phyloP scores from a whole-genome alignment of 1,140 invertebrate genomes.

The Nasonia giraulti region DNA sequence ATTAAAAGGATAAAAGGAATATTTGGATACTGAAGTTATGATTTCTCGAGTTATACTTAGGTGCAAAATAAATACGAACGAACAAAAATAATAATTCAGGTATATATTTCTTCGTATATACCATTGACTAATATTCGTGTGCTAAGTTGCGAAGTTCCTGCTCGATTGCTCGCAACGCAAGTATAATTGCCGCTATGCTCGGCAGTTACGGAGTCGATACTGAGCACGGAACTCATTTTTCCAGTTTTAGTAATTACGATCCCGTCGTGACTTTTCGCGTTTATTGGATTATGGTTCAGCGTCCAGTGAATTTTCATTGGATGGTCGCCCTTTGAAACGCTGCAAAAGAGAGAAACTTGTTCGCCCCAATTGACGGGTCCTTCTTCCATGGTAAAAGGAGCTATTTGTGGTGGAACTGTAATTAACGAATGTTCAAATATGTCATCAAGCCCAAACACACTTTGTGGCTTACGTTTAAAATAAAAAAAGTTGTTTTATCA shows the following conservation, averaged over 20 bases:
- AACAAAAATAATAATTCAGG: constrained; percentile 11
- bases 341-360: constrained; percentile 76
- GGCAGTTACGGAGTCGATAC: constrained; percentile 77
- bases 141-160: constrained; percentile 78
- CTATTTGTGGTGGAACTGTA: constrained; percentile 80
- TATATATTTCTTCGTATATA: constrained; percentile 63
- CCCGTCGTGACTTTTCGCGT: constrained; percentile 70
- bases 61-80: background rate
- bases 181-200: constrained; percentile 80
- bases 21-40: constrained; percentile 20
- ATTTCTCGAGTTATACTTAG: background rate
- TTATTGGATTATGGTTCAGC: constrained; percentile 70
- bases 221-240: constrained; percentile 75
- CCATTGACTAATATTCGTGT: constrained; percentile 79
- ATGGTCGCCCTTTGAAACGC: constrained; percentile 81
- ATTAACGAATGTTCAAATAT: constrained; percentile 41
- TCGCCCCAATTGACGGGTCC: constrained; percentile 80
- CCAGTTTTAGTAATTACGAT: constrained; percentile 75
- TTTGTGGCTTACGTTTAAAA: background rate
- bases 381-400: constrained; percentile 80
- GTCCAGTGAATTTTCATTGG: constrained; percentile 80
- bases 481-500: background rate
- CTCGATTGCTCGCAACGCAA: constrained; percentile 79
- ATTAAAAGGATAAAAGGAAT: background rate
- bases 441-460: background rate